Evolutionary conservation across 2,797 vertebrate genomes (phyloP), one percentile per base, ranked within the genome.

Genomic region (Rhinella marina): DNA sequence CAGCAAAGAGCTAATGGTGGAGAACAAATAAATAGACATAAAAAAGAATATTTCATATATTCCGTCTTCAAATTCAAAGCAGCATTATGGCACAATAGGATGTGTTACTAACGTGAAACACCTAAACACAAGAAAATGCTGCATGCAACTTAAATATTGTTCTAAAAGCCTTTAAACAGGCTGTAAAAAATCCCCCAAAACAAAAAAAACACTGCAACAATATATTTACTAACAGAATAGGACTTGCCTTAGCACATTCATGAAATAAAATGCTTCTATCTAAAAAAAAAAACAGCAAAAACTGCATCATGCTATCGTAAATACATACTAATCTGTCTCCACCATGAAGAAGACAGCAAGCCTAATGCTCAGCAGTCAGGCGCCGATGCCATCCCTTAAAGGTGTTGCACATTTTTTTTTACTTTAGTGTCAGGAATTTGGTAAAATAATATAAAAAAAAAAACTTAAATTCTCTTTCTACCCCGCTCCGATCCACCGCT

Each of bases 151-250:
- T 84, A 57, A 82, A 84, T 87, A 82, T 86, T 83, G 79, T 86
- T 89, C 93, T 95, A 93, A 92, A 96, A 94, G 93, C 94, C 94
- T 94, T 93, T 93, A 92, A 94, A 95, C 92, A 95, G 94, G 94
- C 95, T 91, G 94, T 16, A 93, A 93, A 93, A 5, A 70, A 41
- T 81, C 50, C 27, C 80, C 79, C 73, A 62, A 73, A 11, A 23
- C 32, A 48, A 81, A 52, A 23, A 61, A 80, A 93, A 95, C 93
- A 95, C 93, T 94, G 93, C 94, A 93, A 92, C 92, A 91, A 93
- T 91, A 94, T 91, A 92, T 91, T 93, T 90, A 93, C 93, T 93
- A 94, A 91, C 91, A 94, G 86, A 91, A 84, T 12, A 61, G 50
- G 93, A 91, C 91, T 91, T 75, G 92, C 92, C 88, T 93, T 87